These are phyloP conservation scores for Icerya purchasi DNA, from an alignment of 2,888 invertebrate species.

Conservation along the genomic window DNA sequence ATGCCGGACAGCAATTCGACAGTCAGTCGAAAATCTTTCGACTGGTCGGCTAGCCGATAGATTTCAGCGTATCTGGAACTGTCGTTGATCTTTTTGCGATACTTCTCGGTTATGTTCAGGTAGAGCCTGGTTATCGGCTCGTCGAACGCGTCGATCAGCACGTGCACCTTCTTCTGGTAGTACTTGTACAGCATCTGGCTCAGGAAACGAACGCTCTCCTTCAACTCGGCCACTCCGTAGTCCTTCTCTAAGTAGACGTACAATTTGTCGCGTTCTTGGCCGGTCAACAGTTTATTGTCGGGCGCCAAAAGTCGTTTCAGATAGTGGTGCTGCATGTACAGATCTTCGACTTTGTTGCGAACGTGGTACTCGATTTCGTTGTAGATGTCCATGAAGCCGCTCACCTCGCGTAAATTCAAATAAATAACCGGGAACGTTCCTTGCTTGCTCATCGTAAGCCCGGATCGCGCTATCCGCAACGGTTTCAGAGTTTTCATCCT, in stretches of 20 bases:
- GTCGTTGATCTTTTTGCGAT: neutral
- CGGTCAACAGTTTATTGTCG: neutral
- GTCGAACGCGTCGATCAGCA: neutral
- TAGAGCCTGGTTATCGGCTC: neutral
- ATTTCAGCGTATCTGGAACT: neutral
- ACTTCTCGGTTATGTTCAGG: neutral
- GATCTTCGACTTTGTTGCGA: neutral
- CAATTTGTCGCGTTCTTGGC: neutral
- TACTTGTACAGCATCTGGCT: neutral
- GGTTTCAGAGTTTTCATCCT: neutral
- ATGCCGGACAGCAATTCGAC: neutral
- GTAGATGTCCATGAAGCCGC: neutral
- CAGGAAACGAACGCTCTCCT: neutral
- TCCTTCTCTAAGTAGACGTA: neutral
- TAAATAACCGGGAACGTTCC: neutral
- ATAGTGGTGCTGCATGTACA: neutral
- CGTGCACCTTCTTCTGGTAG: neutral
- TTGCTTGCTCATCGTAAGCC: neutral
- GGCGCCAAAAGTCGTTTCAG: neutral
- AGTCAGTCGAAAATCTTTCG: neutral
- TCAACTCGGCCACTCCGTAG: neutral
- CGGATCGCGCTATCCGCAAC: neutral
- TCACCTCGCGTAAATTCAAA: neutral
- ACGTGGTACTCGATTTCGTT: neutral
- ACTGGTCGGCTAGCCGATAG: neutral